Evolutionary conservation across 2,888 invertebrate genomes (phyloP).

Genomic region (Drosophila heteroneura): DNA sequence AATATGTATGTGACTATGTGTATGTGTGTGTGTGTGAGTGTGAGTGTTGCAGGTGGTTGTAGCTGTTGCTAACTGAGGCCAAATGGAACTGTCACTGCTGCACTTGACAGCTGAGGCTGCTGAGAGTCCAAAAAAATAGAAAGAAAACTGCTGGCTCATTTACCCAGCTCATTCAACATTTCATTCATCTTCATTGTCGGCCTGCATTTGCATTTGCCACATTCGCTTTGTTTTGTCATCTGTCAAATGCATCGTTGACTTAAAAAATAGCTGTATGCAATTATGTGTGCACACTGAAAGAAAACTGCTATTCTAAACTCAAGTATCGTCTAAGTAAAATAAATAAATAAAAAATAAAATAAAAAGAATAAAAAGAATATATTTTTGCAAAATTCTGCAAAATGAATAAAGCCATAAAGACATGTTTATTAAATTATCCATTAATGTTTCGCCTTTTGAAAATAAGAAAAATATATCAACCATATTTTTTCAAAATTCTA

Average conservation of each 20-base stretch:
- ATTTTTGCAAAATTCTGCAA: not conserved
- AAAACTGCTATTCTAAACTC: not conserved
- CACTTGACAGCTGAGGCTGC: slow-evolving; percentile 39
- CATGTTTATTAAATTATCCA: rapidly evolving
- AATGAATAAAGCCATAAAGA: not conserved
- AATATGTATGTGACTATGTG: slow-evolving; percentile 9
- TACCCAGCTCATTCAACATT: slow-evolving; percentile 16
- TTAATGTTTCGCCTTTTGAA: not conserved
- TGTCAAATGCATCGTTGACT: slow-evolving; percentile 66
- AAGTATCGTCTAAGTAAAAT: not conserved
- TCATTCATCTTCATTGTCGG: slow-evolving; percentile 71
- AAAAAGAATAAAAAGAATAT: not conserved
- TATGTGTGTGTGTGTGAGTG: slow-evolving; percentile 4
- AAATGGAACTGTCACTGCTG: slow-evolving; percentile 53
- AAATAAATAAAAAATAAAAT: not conserved
- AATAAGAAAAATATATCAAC: not conserved
- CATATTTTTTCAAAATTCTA: not conserved
- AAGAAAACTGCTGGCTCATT: slow-evolving; percentile 40
- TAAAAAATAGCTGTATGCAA: not conserved
- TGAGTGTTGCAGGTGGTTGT: slow-evolving; percentile 61
- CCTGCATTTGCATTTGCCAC: slow-evolving; percentile 62
- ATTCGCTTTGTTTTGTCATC: slow-evolving; percentile 65
- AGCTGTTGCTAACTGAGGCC: slow-evolving; percentile 42
- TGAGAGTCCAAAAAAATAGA: not conserved
- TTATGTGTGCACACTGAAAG: not conserved